These are phyloP conservation scores for Spodoptera exigua DNA, from an alignment of 2,888 invertebrate species.

Conservation along the genomic window DNA sequence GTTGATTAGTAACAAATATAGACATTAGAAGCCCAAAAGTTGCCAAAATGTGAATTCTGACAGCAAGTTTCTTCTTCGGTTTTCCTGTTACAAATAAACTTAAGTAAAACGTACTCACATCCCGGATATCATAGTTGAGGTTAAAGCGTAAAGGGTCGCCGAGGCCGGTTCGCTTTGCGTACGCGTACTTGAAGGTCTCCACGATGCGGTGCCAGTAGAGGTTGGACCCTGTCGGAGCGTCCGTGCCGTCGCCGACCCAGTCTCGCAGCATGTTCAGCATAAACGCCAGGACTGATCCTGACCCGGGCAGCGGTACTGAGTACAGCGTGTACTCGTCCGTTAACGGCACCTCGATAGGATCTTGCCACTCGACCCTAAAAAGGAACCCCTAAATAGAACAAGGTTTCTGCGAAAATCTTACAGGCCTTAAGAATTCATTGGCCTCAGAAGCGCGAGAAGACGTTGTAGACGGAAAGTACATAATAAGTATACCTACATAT, in stretches of 20 bases:
- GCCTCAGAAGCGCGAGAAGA: too few relatives aligned
- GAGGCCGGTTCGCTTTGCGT: constrained; percentile 94
- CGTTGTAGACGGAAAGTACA: too few relatives aligned
- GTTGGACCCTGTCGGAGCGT: constrained; percentile 71
- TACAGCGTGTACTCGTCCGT: constrained; percentile 91
- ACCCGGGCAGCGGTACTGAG: constrained; percentile 95
- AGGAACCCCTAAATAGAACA: neutral
- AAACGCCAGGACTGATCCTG: constrained; percentile 94
- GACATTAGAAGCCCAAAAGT: too few relatives aligned
- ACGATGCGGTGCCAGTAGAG: constrained; percentile 94
- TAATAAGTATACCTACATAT: too few relatives aligned
- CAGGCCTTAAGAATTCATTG: too few relatives aligned
- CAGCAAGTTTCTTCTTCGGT: too few relatives aligned
- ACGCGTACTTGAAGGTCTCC: constrained; percentile 97
- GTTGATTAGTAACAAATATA: too few relatives aligned
- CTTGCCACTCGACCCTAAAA: constrained; percentile 90
- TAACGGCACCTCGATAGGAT: constrained; percentile 89
- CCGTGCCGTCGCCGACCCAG: constrained; percentile 81
- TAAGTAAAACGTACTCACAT: constrained; percentile 62
- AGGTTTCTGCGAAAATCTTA: too few relatives aligned
- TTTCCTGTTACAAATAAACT: too few relatives aligned
- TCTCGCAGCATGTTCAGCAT: constrained; percentile 94
- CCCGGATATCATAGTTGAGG: constrained; percentile 68
- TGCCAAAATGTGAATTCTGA: too few relatives aligned
- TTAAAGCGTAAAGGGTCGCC: constrained; percentile 91